phyloP scores from a whole-genome alignment of 2,797 vertebrate species.

The Notolepis coatsorum region DNA sequence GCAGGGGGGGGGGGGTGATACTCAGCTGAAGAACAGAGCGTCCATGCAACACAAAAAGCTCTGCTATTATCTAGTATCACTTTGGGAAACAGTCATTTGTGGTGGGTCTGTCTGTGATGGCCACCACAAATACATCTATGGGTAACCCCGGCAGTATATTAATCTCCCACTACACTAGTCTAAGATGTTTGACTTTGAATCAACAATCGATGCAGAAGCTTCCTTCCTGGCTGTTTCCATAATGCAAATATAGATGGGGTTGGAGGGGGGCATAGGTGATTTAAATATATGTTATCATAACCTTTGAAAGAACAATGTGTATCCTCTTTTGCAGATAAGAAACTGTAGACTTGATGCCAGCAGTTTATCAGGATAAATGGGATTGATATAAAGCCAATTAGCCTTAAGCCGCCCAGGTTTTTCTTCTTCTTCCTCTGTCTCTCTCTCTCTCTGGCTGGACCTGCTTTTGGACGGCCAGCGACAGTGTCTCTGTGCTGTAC shows the following conservation, averaged over 20 bases:
- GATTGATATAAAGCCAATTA: not conserved
- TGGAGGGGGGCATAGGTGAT: not conserved
- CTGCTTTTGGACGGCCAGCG: constrained; percentile 29
- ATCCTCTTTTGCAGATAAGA: not conserved
- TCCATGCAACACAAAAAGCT: no score
- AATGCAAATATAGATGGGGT: constrained; percentile 21
- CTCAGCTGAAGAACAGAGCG: no score
- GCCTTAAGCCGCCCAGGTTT: not conserved
- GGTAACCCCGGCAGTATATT: no score
- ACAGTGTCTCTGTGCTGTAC: constrained; percentile 23
- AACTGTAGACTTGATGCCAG: not conserved
- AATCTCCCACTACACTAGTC: no score
- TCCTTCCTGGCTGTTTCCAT: constrained; percentile 9
- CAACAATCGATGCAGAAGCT: not conserved
- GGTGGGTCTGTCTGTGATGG: no score
- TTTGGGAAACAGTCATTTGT: no score
- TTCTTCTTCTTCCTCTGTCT: not conserved
- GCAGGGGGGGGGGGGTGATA: no score
- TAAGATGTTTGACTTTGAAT: constrained; percentile 12
- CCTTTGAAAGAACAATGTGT: constrained; percentile 18
- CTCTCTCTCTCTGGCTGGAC: not conserved
- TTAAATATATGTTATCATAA: constrained; percentile 7
- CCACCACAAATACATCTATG: no score
- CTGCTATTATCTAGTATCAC: no score
- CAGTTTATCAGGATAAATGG: not conserved